Evolutionary conservation across 2,888 invertebrate species (phyloP).

Genomic region (Drosophila tripunctata): DNA sequence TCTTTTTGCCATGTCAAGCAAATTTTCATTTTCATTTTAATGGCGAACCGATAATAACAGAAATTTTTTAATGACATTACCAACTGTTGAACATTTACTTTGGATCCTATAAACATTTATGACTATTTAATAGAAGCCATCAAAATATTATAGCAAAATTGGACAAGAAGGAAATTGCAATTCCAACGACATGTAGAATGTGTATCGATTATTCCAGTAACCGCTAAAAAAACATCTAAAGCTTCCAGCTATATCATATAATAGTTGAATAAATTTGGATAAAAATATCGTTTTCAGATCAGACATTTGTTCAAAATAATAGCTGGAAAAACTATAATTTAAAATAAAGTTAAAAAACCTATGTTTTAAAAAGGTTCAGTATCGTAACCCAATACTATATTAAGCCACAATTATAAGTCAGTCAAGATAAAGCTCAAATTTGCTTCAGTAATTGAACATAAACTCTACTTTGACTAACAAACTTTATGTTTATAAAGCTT

Average conservation of each 20-base stretch:
- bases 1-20: conserved; percentile 16
- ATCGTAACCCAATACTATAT: too few relatives aligned
- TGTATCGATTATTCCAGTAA: conserved; percentile 7
- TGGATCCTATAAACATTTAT: conserved; percentile 43
- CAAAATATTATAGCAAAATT: conserved; percentile 52
- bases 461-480: too few relatives aligned
- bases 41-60: conserved; percentile 23
- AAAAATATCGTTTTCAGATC: too few relatives aligned
- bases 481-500: too few relatives aligned
- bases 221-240: neutral
- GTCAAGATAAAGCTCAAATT: too few relatives aligned
- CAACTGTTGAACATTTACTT: conserved; percentile 8
- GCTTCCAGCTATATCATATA: neutral
- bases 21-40: conserved; percentile 26
- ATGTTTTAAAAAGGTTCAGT: too few relatives aligned
- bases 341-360: too few relatives aligned
- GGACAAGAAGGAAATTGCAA: conserved; percentile 10
- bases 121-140: conserved; percentile 48
- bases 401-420: too few relatives aligned
- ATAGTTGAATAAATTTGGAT: neutral
- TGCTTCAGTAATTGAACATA: too few relatives aligned
- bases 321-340: too few relatives aligned
- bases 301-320: too few relatives aligned
- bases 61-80: conserved; percentile 16
- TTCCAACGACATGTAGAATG: neutral